Evolutionary conservation across 2,113 vertebrate species (phyloP).

Genomic region (Passerina amoena): DNA sequence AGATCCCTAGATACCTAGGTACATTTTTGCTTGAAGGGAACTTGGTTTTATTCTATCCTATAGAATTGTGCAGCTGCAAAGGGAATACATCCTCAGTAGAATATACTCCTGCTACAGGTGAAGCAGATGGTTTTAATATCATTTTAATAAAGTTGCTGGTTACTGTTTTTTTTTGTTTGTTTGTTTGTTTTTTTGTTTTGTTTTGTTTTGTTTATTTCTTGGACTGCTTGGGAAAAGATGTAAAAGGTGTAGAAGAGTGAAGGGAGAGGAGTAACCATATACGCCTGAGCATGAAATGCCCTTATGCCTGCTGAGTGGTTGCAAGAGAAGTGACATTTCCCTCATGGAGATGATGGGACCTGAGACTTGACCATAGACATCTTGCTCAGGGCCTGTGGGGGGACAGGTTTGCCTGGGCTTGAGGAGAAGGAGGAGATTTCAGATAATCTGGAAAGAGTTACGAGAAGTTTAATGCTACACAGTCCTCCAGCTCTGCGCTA

Average conservation of each 20-base stretch:
- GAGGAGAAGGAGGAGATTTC: background rate
- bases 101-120: background rate
- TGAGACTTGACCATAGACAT: background rate
- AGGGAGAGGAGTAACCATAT: background rate
- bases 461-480: background rate
- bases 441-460: background rate
- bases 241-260: background rate
- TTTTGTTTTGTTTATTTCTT: background rate
- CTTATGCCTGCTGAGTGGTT: background rate
- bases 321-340: background rate
- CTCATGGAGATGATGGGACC: background rate
- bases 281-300: background rate
- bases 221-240: background rate
- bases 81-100: background rate
- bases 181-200: background rate
- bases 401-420: background rate
- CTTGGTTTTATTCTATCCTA: background rate
- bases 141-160: background rate
- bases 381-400: background rate
- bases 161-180: background rate
- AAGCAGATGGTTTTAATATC: background rate
- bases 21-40: background rate
- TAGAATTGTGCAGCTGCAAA: background rate
- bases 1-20: background rate
- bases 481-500: background rate